phyloP scores from a whole-genome alignment of 2,113 vertebrate species.

The Clarias gariepinus region DNA sequence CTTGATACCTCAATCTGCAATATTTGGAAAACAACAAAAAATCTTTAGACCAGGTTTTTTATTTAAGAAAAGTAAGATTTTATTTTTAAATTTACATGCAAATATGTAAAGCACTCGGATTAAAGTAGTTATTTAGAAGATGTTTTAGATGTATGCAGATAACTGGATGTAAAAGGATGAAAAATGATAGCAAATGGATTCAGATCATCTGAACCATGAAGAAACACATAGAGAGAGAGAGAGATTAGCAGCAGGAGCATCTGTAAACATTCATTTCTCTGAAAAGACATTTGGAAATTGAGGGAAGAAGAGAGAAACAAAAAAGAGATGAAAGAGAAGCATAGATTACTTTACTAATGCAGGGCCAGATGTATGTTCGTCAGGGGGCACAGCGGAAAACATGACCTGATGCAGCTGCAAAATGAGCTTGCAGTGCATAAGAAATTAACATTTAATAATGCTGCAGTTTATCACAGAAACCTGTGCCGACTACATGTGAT shows the following conservation, averaged over 20 bases:
- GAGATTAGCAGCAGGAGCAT: conserved; percentile 40
- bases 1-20: too few species aligned
- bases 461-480: not conserved
- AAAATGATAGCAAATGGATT: not conserved
- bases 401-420: not conserved
- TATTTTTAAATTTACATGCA: not conserved
- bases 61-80: not conserved
- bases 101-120: not conserved
- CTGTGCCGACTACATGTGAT: not conserved
- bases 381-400: not conserved
- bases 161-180: not conserved
- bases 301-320: not conserved
- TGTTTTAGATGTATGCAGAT: not conserved
- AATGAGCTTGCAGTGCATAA: not conserved
- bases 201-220: conserved; percentile 28
- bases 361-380: not conserved
- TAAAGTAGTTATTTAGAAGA: not conserved
- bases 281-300: conserved; percentile 16
- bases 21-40: not conserved
- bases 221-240: conserved; percentile 2
- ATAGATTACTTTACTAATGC: conserved; percentile 3
- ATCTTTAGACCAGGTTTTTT: not conserved
- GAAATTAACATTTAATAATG: not conserved
- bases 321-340: not conserved
- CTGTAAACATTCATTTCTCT: conserved; percentile 45